Base-by-base conservation (phyloP, 2,888 invertebrate species). In the Poecilobothrus nobilitatus region DNA sequence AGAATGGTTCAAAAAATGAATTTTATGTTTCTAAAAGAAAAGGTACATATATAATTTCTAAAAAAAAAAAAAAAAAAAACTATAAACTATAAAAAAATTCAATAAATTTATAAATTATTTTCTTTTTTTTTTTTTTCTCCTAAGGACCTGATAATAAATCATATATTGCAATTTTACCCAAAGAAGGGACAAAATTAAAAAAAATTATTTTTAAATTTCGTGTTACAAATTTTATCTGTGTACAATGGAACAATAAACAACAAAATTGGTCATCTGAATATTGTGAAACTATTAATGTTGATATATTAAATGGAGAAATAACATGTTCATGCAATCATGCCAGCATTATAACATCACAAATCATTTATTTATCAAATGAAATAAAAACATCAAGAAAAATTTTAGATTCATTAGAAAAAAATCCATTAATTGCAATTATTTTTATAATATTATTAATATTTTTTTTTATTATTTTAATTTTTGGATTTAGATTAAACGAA, bases 121-220 rank as follows among this genome's bases (percentile, higher is more conserved):
- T 37, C 37, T 37, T 8, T 37, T 37, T 37, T 9, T n/a, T n/a
- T n/a, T n/a, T n/a, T n/a, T n/a, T n/a, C n/a, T n/a, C n/a, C n/a
- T n/a, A 15, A 53, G 53, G 53, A 12, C 15, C n/a, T 18, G 15
- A 15, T 18, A 53, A 53, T 2, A 53, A 53, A 53, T 53, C 53
- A n/a, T 53, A 53, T 18, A 9, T 53, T 33, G 69, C 64, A 6
- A 65, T 69, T 34, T 37, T 66, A 27, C 66, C 69, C 20, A 18
- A 61, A 15, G 10, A 37, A 10, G 18, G n/a, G n/a, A 33, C 44
- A n/a, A 33, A 20, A 10, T n/a, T 34, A 8, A 37, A 53, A 8
- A 44, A 53, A n/a, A 69, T 67, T 10, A 65, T 33, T 20, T 69
- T 67, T 61, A 22, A 64, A 12, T 65, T 33, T 65, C 20, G 34